Conservation (phyloP, 2,888 invertebrate species). For the Pterostichus niger region DNA sequence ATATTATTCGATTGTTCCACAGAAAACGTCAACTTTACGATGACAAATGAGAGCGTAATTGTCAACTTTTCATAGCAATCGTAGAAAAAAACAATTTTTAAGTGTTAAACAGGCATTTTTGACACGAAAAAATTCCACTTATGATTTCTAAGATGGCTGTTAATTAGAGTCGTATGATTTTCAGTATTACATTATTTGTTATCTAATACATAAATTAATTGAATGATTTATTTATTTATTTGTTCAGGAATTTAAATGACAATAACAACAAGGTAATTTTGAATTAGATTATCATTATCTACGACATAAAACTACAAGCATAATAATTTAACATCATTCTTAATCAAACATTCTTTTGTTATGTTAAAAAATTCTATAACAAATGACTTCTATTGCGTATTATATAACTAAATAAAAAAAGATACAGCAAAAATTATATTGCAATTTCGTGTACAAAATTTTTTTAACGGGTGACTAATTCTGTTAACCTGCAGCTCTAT, state of each 20-base stretch:
- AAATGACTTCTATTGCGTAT: not conserved
- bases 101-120: too few species aligned
- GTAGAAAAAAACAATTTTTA: too few species aligned
- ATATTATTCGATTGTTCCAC: too few species aligned
- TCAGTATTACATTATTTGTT: not conserved
- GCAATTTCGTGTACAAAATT: not conserved
- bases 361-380: not conserved
- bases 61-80: too few species aligned
- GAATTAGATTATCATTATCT: conserved; percentile 35
- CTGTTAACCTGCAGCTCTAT: conserved; percentile 1
- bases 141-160: too few species aligned
- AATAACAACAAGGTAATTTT: conserved; percentile 29
- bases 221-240: conserved; percentile 16
- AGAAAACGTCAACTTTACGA: too few species aligned
- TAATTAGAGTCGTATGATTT: too few species aligned
- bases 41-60: too few species aligned
- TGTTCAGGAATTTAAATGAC: not conserved
- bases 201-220: not conserved
- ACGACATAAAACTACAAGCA: conserved; percentile 4
- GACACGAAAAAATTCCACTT: too few species aligned
- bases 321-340: conserved; percentile 14
- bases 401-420: not conserved
- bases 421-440: not conserved
- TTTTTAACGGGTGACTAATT: conserved; percentile 31
- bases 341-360: conserved; percentile 22